Evolutionary conservation across 2,888 invertebrate genomes (phyloP).

Genomic region (Mimas tiliae): DNA sequence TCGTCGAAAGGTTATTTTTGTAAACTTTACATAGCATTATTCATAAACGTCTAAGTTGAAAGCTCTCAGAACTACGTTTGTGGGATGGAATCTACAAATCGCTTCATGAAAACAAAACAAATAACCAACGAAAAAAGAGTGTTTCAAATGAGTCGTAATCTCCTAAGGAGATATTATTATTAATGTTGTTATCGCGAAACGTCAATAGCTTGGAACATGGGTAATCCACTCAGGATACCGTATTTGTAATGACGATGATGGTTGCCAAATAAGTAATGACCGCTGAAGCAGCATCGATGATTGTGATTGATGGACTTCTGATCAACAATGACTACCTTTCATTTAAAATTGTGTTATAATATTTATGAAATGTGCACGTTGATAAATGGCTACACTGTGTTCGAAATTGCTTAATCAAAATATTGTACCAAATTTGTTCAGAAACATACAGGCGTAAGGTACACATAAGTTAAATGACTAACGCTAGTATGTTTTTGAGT

Average conservation of each 20-base stretch:
- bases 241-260: constrained; percentile 65
- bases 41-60: too few species aligned
- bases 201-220: constrained; percentile 37
- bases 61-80: too few species aligned
- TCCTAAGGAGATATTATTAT: neutral
- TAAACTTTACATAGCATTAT: too few species aligned
- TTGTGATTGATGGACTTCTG: constrained; percentile 68
- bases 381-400: neutral
- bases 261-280: constrained; percentile 76
- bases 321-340: constrained; percentile 42
- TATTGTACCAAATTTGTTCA: neutral
- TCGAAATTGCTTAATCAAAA: neutral
- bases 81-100: too few species aligned
- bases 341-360: constrained; percentile 34
- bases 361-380: constrained; percentile 23
- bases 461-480: too few species aligned
- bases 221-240: constrained; percentile 41
- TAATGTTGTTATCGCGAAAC: constrained; percentile 23
- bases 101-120: too few species aligned
- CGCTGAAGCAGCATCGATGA: constrained; percentile 46
- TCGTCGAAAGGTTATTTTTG: too few species aligned
- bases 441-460: too few species aligned
- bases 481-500: too few species aligned
- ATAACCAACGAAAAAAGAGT: too few species aligned
- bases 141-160: too few species aligned